These are phyloP conservation scores for Agrotis exclamationis DNA, from an alignment of 2,888 invertebrate species.

Conservation along the genomic window DNA sequence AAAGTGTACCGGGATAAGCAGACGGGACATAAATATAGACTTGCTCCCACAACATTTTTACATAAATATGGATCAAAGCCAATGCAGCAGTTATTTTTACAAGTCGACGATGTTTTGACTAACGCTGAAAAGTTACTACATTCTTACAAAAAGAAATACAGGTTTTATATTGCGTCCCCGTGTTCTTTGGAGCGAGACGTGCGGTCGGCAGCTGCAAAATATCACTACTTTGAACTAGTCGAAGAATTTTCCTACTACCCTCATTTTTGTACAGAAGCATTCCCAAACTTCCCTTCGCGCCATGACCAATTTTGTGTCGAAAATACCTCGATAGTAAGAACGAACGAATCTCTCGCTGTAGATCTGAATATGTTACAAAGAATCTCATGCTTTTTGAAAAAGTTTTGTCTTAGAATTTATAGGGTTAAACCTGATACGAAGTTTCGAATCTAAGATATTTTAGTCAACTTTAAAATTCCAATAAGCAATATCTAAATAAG, in stretches of 20 bases:
- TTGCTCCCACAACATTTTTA: conserved; percentile 93
- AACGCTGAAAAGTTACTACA: conserved; percentile 91
- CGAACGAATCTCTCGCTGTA: conserved; percentile 80
- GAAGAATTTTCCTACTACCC: conserved; percentile 93
- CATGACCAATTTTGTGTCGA: conserved; percentile 80
- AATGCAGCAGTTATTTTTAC: conserved; percentile 89
- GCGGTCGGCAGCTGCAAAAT: conserved; percentile 80
- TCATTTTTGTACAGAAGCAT: conserved; percentile 94
- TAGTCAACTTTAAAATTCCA: conserved; percentile 36
- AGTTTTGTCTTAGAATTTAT: conserved; percentile 86
- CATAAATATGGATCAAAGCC: conserved; percentile 94
- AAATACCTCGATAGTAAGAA: conserved; percentile 60
- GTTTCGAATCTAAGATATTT: conserved; percentile 51
- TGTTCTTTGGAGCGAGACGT: conserved; percentile 92
- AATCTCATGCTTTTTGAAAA: conserved; percentile 85
- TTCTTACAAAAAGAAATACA: conserved; percentile 91
- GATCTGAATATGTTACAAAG: conserved; percentile 84
- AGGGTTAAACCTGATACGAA: conserved; percentile 73
- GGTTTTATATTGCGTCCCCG: conserved; percentile 94
- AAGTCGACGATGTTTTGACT: conserved; percentile 90
- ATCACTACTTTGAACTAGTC: conserved; percentile 86
- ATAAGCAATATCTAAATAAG: conserved; percentile 36
- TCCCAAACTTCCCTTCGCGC: conserved; percentile 90
- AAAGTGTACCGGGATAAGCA: conserved; percentile 90
- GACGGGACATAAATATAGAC: conserved; percentile 92